Percentiles rank a stretch among this genome's conserved stretches.
These are phyloP conservation scores for Cantharis nigra DNA, from an alignment of 2,888 invertebrate genomes.

Conservation along the genomic window DNA sequence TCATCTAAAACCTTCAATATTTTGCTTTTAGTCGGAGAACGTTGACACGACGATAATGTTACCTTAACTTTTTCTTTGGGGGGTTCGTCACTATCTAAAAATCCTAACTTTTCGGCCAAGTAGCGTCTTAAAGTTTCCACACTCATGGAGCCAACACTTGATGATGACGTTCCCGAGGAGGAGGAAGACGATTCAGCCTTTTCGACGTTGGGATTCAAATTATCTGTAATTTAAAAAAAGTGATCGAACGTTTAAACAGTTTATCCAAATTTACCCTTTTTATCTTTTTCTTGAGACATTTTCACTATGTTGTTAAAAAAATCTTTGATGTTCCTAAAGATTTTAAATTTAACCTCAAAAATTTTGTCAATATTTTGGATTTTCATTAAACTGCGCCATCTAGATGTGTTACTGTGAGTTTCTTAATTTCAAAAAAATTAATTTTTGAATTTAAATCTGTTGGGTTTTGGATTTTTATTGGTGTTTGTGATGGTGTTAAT, in stretches of 20 bases:
- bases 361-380: not conserved
- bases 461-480: no score
- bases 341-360: not conserved
- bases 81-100: constrained; percentile 57
- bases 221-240: not conserved
- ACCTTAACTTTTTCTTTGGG: constrained; percentile 20
- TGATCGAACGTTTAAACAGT: not conserved
- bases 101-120: constrained; percentile 67
- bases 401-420: not conserved
- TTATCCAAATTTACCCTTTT: not conserved
- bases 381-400: not conserved
- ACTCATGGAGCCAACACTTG: constrained; percentile 54
- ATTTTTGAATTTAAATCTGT: no score
- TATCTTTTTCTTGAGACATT: not conserved
- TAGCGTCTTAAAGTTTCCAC: constrained; percentile 69
- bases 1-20: constrained; percentile 66
- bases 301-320: not conserved
- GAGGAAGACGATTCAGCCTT: not conserved
- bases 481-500: no score
- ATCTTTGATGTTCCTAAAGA: not conserved
- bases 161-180: not conserved
- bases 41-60: not conserved
- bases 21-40: not conserved
- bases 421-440: not conserved
- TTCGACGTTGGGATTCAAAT: not conserved